Base-by-base conservation (phyloP, 2,113 vertebrate species). In the Gasterosteus nipponicus region DNA sequence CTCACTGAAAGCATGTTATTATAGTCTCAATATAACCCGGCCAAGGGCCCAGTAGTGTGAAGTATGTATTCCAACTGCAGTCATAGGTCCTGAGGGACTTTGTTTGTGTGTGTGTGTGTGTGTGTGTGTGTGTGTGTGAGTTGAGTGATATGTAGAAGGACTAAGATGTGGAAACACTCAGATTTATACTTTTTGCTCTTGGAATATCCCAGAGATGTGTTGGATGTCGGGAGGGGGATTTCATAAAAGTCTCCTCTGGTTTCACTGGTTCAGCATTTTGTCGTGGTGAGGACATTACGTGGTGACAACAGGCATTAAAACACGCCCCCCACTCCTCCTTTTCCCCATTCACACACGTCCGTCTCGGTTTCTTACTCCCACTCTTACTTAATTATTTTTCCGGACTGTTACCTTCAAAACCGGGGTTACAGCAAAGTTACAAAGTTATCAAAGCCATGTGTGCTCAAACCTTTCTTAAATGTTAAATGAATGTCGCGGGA, bases 251-350 rank as follows among this genome's bases (percentile, higher is more conserved):
- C 90, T 62, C 89, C 91, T 94, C 89, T 42, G n/a, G 88, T 93
- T 94, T 94, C 92, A 87, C 89, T 75, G 79, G 64, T 92, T 94
- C 92, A 93, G 94, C 93, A 85, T 87, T 94, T 92, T 92, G 92
- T 93, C 89, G 81, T 86, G 77, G 84, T 72, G 85, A 92, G 89
- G 90, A 92, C 93, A 90, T 92, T 87, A 91, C 78, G 82, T 81
- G 89, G 92, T 92, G 93, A 94, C 94, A 93, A 90, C 85, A 73
- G 79, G 86, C 89, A 90, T 92, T 92, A 92, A 92, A 92, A 89
- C 75, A 86, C 85, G 80, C 82, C 83, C 22, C 33, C 33, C 33
- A 3, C 65, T 47, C 73, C 66, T 66, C 73, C 47, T 47, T 29
- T 80, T 87, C 59, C 66, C 81, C 74, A 51, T 79, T 80, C 83